Evolutionary conservation across 2,113 vertebrate species (phyloP).

Genomic region (Notiomystis cincta): DNA sequence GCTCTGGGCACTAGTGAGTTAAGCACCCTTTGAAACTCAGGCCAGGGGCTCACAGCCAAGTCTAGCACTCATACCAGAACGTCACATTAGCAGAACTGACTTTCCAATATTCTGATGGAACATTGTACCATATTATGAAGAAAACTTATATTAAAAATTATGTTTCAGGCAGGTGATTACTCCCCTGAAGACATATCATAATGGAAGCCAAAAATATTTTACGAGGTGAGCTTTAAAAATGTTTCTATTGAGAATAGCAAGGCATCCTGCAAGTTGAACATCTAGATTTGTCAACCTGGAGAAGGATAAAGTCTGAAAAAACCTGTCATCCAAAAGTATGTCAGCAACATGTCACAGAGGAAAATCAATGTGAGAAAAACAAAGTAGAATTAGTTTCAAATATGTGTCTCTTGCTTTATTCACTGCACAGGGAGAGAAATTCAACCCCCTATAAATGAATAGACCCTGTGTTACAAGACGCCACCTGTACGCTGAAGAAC

Average conservation of each 20-base stretch:
- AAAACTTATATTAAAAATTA: constrained; percentile 48
- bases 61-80: not conserved
- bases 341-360: constrained; percentile 27
- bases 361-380: not conserved
- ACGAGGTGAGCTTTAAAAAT: constrained; percentile 51
- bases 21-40: not conserved
- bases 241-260: constrained; percentile 57
- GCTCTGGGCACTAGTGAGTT: not conserved
- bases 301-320: not conserved
- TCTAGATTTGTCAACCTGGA: not conserved
- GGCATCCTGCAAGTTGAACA: not conserved
- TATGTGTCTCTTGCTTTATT: not conserved
- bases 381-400: not conserved
- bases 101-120: constrained; percentile 12
- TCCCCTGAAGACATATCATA: constrained; percentile 38
- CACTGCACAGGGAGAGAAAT: not conserved
- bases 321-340: constrained; percentile 11
- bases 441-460: not conserved
- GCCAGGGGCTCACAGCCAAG: not conserved
- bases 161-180: constrained; percentile 54
- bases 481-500: not conserved
- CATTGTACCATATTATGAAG: not conserved
- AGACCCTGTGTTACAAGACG: not conserved
- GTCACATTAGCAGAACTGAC: not conserved
- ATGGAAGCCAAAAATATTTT: constrained; percentile 48